Conservation (phyloP, 1,140 invertebrate genomes). For the Andrena cerasifolii region DNA sequence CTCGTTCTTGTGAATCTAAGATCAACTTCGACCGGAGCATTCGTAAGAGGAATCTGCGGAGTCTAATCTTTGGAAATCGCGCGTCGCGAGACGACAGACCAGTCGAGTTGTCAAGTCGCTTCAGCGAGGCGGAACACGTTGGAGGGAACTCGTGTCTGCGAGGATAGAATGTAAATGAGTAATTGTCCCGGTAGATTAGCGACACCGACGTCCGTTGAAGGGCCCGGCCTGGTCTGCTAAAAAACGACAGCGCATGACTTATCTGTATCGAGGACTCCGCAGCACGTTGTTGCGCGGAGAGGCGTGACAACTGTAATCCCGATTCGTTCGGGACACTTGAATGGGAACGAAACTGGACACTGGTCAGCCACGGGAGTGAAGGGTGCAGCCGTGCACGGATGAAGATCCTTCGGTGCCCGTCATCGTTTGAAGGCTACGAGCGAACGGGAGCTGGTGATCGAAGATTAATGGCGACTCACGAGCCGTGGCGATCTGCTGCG, state of each 20-base stretch:
- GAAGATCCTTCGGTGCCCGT: slow-evolving; percentile 30
- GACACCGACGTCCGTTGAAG: slow-evolving; percentile 28
- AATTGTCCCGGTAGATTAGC: slow-evolving; percentile 46
- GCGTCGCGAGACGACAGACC: not conserved
- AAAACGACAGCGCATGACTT: slow-evolving; percentile 34
- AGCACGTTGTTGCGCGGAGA: slow-evolving; percentile 47
- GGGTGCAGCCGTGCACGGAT: slow-evolving; percentile 17
- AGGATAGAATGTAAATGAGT: slow-evolving; percentile 41
- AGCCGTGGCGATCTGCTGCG: not conserved
- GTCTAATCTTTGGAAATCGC: not conserved
- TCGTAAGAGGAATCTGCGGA: too few species aligned
- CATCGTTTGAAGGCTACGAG: not conserved
- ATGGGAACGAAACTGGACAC: slow-evolving; percentile 51
- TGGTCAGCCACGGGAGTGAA: slow-evolving; percentile 27
- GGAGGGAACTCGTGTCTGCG: not conserved
- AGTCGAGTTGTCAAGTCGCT: slow-evolving; percentile 1
- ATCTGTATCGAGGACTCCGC: slow-evolving; percentile 44
- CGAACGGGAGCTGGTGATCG: slow-evolving; percentile 15
- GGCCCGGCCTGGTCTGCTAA: not conserved
- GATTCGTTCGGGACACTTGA: slow-evolving; percentile 45
- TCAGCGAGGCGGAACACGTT: not conserved
- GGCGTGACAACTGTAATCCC: slow-evolving; percentile 52
- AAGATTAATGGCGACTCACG: slow-evolving; percentile 30
- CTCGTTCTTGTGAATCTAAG: not conserved
- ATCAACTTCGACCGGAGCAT: too few species aligned